These are phyloP conservation scores for Graphium colonna DNA, from an alignment of 2,888 invertebrate genomes.

Conservation along the genomic window DNA sequence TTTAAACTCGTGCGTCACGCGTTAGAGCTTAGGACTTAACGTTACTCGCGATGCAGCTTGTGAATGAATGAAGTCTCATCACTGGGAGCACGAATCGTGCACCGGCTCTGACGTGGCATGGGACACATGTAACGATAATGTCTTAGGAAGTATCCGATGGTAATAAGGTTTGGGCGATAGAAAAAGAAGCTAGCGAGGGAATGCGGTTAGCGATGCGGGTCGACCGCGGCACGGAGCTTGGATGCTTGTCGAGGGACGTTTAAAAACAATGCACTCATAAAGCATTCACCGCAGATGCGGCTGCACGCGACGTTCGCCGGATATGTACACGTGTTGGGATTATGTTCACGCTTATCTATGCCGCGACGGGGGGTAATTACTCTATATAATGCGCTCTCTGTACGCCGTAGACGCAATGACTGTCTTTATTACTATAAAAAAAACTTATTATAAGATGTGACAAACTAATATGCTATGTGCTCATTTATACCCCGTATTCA, in stretches of 20 bases:
- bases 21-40: slow-evolving; percentile 52
- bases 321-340: slow-evolving; percentile 25
- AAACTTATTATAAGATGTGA: too few species aligned
- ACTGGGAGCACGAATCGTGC: slow-evolving; percentile 60
- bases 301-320: slow-evolving; percentile 41
- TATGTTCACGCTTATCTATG: slow-evolving; percentile 18
- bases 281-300: slow-evolving; percentile 65
- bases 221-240: slow-evolving; percentile 64
- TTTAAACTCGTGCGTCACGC: slow-evolving; percentile 48
- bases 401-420: slow-evolving; percentile 8
- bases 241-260: slow-evolving; percentile 47
- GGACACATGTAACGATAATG: slow-evolving; percentile 34
- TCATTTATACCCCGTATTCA: too few species aligned
- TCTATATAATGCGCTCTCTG: slow-evolving; percentile 7
- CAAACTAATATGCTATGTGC: too few species aligned
- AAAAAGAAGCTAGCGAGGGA: slow-evolving; percentile 44
- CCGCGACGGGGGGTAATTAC: slow-evolving; percentile 17
- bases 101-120: slow-evolving; percentile 46
- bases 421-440: too few species aligned
- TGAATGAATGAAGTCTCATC: slow-evolving; percentile 78
- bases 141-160: slow-evolving; percentile 26
- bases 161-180: slow-evolving; percentile 29
- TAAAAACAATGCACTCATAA: slow-evolving; percentile 73
- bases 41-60: slow-evolving; percentile 52
- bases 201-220: slow-evolving; percentile 64